Base-by-base conservation (phyloP, 2,797 vertebrate species). In the Chelon labrosus region DNA sequence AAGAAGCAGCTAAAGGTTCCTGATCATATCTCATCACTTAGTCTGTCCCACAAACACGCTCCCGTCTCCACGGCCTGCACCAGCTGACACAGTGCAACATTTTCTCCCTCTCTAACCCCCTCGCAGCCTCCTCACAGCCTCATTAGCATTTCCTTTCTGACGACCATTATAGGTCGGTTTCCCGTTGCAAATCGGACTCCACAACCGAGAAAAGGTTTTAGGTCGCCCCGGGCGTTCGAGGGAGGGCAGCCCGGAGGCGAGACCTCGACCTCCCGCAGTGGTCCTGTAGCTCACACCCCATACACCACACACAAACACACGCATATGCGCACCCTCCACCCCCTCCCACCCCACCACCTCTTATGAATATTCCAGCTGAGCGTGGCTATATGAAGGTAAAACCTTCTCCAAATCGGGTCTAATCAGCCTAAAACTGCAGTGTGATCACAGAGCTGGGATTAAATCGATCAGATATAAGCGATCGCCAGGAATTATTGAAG, bases 61-160 rank as follows among this genome's bases (percentile, higher is more conserved):
- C 42, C 22, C 19, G 25, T 41, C 10, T 65, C 22, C n/a, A 17
- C 25, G 76, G 68, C 75, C 79, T 70, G 53, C 68, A 67, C 54
- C 49, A 10, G 77, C 85, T 79, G 81, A 75, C 78, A 75, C 74
- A 65, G 61, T 11, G 67, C 75, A 68, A 37, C 76, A 70, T 70
- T 68, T 68, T 73, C 74, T 77, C 70, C 67, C 83, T 82, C 69
- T 75, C 68, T 79, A 17, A 72, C 78, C 84, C 83, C 77, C 85
- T 83, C 79, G 35, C 77, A 75, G 61, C 67, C 86, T 92, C 77
- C 85, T 83, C 79, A 38, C 77, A 75, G 61, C 67, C 86, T 92
- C 87, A 95, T 96, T 94, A 90, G 90, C 93, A 95, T 96, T 91
- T 89, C 85, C 85, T 94, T 94, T 92, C 92, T 92, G 68, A 74